phyloP scores from a whole-genome alignment of 2,797 vertebrate species.

The Protonibea diacanthus region DNA sequence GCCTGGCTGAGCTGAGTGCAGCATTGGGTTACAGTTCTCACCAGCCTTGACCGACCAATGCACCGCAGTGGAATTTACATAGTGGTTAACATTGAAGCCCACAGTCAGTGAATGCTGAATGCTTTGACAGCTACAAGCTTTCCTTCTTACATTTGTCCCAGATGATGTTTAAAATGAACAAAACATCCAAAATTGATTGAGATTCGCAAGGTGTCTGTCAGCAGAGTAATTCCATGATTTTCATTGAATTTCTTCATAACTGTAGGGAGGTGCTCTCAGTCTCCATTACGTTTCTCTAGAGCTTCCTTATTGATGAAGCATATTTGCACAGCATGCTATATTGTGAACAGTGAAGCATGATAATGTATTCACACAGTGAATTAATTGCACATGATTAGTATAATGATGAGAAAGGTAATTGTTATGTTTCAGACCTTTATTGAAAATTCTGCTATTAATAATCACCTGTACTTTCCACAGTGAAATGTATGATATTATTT shows the following conservation, averaged over 20 bases:
- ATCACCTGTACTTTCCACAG: too few relatives aligned
- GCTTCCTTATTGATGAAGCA: too few relatives aligned
- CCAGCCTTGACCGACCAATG: slow-evolving; percentile 14
- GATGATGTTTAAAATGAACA: neutral
- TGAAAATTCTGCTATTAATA: too few relatives aligned
- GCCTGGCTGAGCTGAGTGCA: slow-evolving; percentile 12
- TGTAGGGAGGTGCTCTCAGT: too few relatives aligned
- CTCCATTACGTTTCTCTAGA: too few relatives aligned
- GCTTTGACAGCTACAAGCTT: slow-evolving; percentile 11
- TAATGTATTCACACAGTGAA: too few relatives aligned
- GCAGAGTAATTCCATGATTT: neutral
- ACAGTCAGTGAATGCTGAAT: neutral
- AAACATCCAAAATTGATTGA: neutral
- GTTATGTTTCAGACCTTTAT: too few relatives aligned
- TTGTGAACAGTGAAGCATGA: too few relatives aligned
- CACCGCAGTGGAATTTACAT: slow-evolving; percentile 29
- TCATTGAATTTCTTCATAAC: neutral
- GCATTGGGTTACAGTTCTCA: slow-evolving; percentile 42
- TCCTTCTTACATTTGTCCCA: neutral
- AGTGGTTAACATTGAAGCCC: slow-evolving; percentile 18
- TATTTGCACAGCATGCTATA: too few relatives aligned
- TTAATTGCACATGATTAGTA: too few relatives aligned
- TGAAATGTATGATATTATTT: too few relatives aligned
- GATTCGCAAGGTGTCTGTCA: neutral
- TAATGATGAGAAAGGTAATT: too few relatives aligned